Conservation (phyloP, 1,140 invertebrate genomes). For the Planococcus citri region DNA sequence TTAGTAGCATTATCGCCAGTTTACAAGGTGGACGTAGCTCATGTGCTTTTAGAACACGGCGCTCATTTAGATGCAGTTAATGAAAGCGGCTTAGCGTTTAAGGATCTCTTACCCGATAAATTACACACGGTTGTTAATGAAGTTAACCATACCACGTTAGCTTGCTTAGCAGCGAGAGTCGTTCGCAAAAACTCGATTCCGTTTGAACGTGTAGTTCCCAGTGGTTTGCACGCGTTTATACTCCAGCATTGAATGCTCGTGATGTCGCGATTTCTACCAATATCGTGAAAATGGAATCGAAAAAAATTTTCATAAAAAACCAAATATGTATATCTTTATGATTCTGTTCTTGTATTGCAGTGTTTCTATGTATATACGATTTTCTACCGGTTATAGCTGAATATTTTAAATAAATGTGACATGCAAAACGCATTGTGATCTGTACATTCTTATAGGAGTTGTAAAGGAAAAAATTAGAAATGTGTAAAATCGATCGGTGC, state of each 20-base stretch:
- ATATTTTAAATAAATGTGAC: neutral
- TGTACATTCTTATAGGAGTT: neutral
- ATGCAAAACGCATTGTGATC: neutral
- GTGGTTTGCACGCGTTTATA: constrained; percentile 20
- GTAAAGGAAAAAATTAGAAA: neutral
- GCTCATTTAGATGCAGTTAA: constrained; percentile 83
- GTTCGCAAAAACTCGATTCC: constrained; percentile 44
- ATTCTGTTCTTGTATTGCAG: neutral
- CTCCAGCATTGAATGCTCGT: constrained; percentile 20
- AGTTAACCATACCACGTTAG: constrained; percentile 47
- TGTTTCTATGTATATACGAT: neutral
- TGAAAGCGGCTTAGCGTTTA: constrained; percentile 60
- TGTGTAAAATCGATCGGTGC: no score
- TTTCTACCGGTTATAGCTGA: neutral
- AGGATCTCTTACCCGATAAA: constrained; percentile 48
- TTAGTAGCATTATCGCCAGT: constrained; percentile 44
- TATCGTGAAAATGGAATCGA: neutral
- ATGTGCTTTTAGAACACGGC: constrained; percentile 56
- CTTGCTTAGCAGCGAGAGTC: constrained; percentile 65
- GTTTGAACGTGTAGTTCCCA: constrained; percentile 21
- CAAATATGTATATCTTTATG: neutral
- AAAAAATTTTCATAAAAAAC: neutral
- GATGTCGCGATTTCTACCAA: neutral
- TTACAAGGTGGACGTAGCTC: constrained; percentile 47
- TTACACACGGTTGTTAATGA: constrained; percentile 27